Base-by-base conservation (phyloP, 1,140 invertebrate species). In the Drosophila nigrodunni region DNA sequence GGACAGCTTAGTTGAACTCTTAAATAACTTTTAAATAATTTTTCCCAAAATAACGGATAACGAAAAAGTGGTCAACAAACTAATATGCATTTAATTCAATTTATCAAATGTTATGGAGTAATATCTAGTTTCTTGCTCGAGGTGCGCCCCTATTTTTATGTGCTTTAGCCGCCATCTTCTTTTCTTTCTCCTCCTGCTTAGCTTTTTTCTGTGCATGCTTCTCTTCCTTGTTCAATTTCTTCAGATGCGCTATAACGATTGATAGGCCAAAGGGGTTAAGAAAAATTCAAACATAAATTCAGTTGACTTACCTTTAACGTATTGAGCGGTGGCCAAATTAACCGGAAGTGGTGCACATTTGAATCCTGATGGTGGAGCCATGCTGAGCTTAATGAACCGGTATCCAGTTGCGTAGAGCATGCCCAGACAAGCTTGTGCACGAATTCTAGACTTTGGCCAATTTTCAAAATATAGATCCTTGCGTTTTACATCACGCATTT, bases 301-400 rank as follows among this genome's bases (percentile, higher is more conserved):
- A 39, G 15, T 43, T n/a, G 2, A 61, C 58, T 55, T 60, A 82
- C 83, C 67, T 2, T 82, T 80, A 10, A 88, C 57, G 0, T 41
- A 1, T 0, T 25, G 49, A 0, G 85, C 85, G 0, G 62, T 80
- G 1, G 44, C 78, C 66, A 89, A 67, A 49, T 89, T 85, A 1
- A 89, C 75, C 0, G 85, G 85, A 44, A 89, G 1, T 7, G 85
- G 85, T 0, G 85, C 85, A 50, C 85, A 89, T 52, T 89, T 89
- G 7, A 89, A 89, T 8, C 72, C 75, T 6, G 68, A 68, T 2
- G 85, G 85, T 0, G 74, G 77, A 0, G 85, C 85, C 46, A 11
- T 59, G 21, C 61, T 58, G 1, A 89, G 39, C 2, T 43, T 69
- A 7, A 89, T 85, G 25, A 81, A 89, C 0, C 85, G 80, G 50